A percentile compares a stretch with the other conserved stretches of the same genome.
Conservation (phyloP, 2,113 vertebrate species). For the Corynorhinus townsendii region DNA sequence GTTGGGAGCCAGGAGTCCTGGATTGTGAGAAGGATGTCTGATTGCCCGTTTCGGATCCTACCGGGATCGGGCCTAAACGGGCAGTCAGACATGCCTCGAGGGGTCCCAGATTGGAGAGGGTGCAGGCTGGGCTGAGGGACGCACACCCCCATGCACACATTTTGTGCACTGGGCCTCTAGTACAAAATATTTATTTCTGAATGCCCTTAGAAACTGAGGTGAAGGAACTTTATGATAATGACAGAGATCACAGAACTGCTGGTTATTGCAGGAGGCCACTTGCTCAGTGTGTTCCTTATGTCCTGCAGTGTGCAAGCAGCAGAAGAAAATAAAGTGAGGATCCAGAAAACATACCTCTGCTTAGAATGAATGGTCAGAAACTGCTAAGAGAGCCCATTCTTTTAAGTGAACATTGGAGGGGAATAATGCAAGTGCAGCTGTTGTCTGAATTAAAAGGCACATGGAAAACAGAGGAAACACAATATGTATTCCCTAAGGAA, state of each 20-base stretch:
- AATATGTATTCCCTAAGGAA: neutral
- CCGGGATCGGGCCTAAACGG: too few species aligned
- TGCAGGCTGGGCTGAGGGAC: too few species aligned
- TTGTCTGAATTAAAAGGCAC: neutral
- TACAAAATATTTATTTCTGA: neutral
- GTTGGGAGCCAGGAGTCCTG: too few species aligned
- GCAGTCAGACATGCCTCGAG: too few species aligned
- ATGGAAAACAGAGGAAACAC: neutral
- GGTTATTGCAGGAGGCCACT: neutral
- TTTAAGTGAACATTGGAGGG: neutral
- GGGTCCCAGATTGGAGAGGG: too few species aligned
- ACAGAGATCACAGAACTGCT: neutral
- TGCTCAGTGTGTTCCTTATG: neutral
- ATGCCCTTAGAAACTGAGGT: conserved; percentile 43
- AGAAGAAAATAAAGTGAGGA: neutral
- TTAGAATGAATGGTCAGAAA: neutral
- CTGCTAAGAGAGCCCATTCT: neutral
- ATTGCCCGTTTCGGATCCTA: too few species aligned
- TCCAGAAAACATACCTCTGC: neutral
- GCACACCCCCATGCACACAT: too few species aligned
- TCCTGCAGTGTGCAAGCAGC: neutral
- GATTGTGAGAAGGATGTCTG: too few species aligned
- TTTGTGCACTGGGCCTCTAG: too few species aligned
- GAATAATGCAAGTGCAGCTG: neutral
- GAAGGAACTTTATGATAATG: neutral